A percentile compares a stretch with the other conserved stretches of the same genome.
phyloP scores from a whole-genome alignment of 2,797 vertebrate genomes.

The Danio choprae region DNA sequence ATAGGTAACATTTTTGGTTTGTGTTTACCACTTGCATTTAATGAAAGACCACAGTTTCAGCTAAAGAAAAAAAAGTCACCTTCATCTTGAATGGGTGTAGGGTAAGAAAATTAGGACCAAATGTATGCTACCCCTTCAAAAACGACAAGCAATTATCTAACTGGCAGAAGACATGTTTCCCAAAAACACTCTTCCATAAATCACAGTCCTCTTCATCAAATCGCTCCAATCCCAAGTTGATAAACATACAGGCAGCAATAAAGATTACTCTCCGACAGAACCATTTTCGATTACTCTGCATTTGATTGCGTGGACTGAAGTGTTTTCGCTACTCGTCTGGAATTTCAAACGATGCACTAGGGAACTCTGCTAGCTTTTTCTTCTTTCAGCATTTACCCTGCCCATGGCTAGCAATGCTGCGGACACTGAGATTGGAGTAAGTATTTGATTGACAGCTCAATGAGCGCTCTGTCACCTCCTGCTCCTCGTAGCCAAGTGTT shows the following conservation, averaged over 20 bases:
- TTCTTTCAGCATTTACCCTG: background rate
- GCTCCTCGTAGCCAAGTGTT: slow-evolving; percentile 61
- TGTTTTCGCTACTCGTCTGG: slow-evolving; percentile 48
- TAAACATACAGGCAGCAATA: slow-evolving; percentile 65
- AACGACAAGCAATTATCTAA: slow-evolving; percentile 56
- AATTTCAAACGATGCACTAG: slow-evolving; percentile 25
- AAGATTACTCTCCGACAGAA: slow-evolving; percentile 57
- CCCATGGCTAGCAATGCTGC: slow-evolving; percentile 7
- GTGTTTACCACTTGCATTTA: too few relatives aligned
- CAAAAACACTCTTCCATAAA: slow-evolving; percentile 61
- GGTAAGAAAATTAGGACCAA: too few relatives aligned
- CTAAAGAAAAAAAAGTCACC: too few relatives aligned
- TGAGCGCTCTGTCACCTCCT: slow-evolving; percentile 59
- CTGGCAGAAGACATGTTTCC: slow-evolving; percentile 51
- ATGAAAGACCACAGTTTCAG: too few relatives aligned
- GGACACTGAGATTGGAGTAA: slow-evolving; percentile 53
- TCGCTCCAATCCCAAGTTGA: slow-evolving; percentile 54
- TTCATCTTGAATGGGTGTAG: too few relatives aligned
- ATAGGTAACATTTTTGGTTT: too few relatives aligned
- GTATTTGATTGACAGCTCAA: slow-evolving; percentile 67
- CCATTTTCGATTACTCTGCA: slow-evolving; percentile 48
- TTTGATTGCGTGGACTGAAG: slow-evolving; percentile 39
- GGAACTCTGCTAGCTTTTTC: slow-evolving; percentile 13
- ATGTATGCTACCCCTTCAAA: too few relatives aligned
- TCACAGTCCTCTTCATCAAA: slow-evolving; percentile 59